phyloP scores from a whole-genome alignment of 2,888 invertebrate genomes.

The Antitype chi region DNA sequence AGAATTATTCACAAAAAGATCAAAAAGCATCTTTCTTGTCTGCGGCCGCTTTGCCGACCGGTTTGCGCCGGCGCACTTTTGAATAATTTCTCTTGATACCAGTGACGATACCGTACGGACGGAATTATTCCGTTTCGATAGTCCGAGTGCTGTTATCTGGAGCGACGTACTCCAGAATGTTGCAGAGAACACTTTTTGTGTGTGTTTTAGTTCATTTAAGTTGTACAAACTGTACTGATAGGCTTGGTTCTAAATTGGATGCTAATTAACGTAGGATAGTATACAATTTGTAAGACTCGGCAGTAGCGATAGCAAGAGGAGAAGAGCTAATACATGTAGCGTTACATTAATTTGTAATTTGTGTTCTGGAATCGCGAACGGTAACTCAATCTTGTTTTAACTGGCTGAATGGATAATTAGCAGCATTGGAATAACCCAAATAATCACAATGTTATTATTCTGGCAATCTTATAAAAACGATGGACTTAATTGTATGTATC shows the following conservation, averaged over 20 bases:
- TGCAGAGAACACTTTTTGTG: constrained; percentile 19
- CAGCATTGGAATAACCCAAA: background rate
- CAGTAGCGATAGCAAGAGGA: background rate
- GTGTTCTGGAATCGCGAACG: background rate
- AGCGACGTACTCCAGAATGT: constrained; percentile 38
- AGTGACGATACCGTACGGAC: constrained; percentile 63
- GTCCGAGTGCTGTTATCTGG: constrained; percentile 54
- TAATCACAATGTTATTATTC: background rate
- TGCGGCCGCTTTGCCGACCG: constrained; percentile 68
- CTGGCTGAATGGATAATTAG: no score
- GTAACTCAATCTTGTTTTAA: constrained; percentile 2
- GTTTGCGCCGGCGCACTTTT: constrained; percentile 70
- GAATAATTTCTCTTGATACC: constrained; percentile 73
- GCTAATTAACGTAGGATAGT: constrained; percentile 33
- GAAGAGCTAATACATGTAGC: background rate
- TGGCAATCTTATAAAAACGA: background rate
- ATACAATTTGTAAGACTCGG: constrained; percentile 34
- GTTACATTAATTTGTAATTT: background rate
- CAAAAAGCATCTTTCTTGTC: constrained; percentile 63
- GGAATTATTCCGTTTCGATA: constrained; percentile 66
- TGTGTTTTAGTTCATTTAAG: constrained; percentile 22
- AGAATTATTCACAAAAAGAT: constrained; percentile 63
- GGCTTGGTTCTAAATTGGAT: constrained; percentile 6
- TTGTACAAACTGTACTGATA: constrained; percentile 19
- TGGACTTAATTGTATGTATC: background rate